Percentiles rank a stretch among this genome's conserved stretches.
Evolutionary conservation across 2,797 vertebrate genomes (phyloP).

Genomic region (Urosaurus nigricauda): DNA sequence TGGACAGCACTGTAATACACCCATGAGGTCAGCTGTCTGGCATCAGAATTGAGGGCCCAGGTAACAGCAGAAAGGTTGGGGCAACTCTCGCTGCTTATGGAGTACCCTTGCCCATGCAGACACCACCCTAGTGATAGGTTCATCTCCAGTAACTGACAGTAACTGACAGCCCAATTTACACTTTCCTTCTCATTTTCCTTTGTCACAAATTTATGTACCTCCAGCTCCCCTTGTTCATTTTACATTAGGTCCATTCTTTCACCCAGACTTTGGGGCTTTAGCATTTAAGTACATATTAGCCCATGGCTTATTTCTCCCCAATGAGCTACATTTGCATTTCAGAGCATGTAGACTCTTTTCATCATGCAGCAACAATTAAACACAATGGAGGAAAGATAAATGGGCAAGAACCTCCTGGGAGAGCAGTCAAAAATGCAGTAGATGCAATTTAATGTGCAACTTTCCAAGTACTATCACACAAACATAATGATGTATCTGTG

Average conservation of each 20-base stretch:
- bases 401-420: conserved; percentile 21
- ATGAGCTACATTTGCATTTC: conserved; percentile 52
- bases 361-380: conserved; percentile 24
- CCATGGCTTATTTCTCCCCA: conserved; percentile 37
- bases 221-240: conserved; percentile 15
- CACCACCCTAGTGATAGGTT: not conserved
- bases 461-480: conserved; percentile 37
- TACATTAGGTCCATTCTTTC: not conserved
- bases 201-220: not conserved
- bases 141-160: not conserved
- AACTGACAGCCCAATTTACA: not conserved
- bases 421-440: conserved; percentile 42
- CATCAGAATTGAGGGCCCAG: too few relatives aligned
- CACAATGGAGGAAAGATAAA: conserved; percentile 23
- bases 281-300: not conserved
- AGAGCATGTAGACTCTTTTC: conserved; percentile 37
- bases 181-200: conserved; percentile 1
- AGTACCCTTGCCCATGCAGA: too few relatives aligned
- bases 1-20: too few relatives aligned
- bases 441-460: conserved; percentile 24
- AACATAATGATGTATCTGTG: conserved; percentile 35
- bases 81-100: too few relatives aligned
- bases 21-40: too few relatives aligned
- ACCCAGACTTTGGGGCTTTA: conserved; percentile 7
- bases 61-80: too few relatives aligned